These are phyloP conservation scores for Phyto melanocephala DNA, from an alignment of 2,888 invertebrate genomes.

Conservation along the genomic window DNA sequence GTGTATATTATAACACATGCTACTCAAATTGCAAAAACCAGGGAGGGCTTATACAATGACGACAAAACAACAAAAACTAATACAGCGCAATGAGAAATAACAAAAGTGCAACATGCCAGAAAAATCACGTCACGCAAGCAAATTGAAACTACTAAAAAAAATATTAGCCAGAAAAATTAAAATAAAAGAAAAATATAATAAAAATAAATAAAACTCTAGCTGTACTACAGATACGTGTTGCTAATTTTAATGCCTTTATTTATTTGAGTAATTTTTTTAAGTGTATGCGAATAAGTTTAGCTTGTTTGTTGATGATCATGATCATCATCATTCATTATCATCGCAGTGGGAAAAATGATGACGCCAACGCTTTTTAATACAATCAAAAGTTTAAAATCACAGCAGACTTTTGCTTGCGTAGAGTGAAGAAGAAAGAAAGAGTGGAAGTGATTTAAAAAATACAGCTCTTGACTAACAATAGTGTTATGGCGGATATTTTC, in stretches of 20 bases:
- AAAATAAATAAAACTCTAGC: conserved; percentile 10
- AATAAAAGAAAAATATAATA: neutral
- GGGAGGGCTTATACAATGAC: conserved; percentile 45
- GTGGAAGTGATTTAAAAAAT: neutral
- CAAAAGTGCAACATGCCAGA: conserved; percentile 55
- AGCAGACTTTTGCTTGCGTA: neutral
- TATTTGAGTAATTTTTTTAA: neutral
- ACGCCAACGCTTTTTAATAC: conserved; percentile 42
- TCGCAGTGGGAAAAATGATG: neutral
- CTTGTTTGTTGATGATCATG: conserved; percentile 35
- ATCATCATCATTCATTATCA: neutral
- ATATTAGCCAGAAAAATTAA: conserved; percentile 25
- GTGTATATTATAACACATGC: conserved; percentile 36
- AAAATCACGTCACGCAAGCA: conserved; percentile 60
- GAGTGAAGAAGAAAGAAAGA: neutral
- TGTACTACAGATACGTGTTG: conserved; percentile 33
- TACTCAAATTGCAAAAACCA: conserved; percentile 57
- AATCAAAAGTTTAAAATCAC: neutral
- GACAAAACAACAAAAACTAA: neutral
- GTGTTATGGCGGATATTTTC: neutral
- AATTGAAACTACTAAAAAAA: conserved; percentile 20
- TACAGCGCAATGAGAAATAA: conserved; percentile 48
- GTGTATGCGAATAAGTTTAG: neutral
- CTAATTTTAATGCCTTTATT: conserved; percentile 11
- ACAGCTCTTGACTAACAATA: neutral